Base-by-base conservation (phyloP, 1,140 invertebrate species). In the Cyphomyrmex costatus region DNA sequence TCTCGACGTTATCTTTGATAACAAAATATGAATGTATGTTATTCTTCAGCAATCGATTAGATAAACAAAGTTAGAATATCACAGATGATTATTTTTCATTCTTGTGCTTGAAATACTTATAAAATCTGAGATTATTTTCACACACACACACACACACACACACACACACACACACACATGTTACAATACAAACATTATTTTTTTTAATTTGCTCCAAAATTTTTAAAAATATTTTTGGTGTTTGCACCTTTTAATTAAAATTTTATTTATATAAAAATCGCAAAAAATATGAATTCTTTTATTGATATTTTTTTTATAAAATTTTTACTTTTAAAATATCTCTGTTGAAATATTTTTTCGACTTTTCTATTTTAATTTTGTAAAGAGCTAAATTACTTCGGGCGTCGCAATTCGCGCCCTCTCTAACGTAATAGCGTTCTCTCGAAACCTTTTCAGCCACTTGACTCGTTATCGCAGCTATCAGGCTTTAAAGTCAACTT, bases 381-480 rank as follows among this genome's bases (percentile, higher is more conserved):
- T 2, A 4, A 63, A 51, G 3, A 21, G 27, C 27, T 16, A 12
- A 51, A 56, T 73, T 53, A 21, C 14, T 49, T 21, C 19, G 16
- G 5, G 8, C 53, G 7, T 42, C 21, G 33, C 49, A 56, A 14
- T 71, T 58, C 6, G n/a, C 21, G 33, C 33, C 10, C 24, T 42
- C 16, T 80, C 3, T 21, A 10, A 19, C 27, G 5, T 24, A 36
- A 56, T 7, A 27, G n/a, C 56, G 24, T 82, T 71, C 53, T 71
- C 49, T 27, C 27, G 16, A 49, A 33, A 51, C 5, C 21, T 33
- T 66, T 30, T 60, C 36, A 73, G 66, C 66, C 33, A 73, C 66
- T 82, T 42, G 79, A 56, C 21, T 60, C 36, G 24, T 73, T 82
- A 82, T 71, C 78, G n/a, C n/a, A 42, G 66, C 33, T 80, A 53